Conservation (phyloP, 2,888 invertebrate genomes). For the Periphyllus acericola region DNA sequence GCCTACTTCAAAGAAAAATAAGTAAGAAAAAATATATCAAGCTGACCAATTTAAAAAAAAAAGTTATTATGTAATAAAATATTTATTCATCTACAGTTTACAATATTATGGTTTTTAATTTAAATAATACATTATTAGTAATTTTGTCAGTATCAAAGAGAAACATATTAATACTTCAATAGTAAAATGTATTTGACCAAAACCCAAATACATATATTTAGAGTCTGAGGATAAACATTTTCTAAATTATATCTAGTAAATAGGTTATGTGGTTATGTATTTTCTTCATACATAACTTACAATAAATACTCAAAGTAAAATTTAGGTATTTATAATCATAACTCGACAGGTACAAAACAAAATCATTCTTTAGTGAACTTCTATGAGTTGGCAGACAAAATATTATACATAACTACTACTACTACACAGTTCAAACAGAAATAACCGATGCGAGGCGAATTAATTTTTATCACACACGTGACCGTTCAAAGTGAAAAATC, state of each 20-base stretch:
- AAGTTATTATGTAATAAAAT: background rate
- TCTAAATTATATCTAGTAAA: background rate
- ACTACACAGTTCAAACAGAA: background rate
- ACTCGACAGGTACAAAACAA: background rate
- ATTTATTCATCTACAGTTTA: background rate
- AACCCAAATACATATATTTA: background rate
- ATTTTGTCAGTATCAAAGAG: background rate
- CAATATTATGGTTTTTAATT: background rate
- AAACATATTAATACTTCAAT: background rate
- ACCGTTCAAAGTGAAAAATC: background rate
- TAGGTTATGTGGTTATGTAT: too few species aligned
- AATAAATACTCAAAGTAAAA: background rate
- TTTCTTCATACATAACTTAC: too few species aligned
- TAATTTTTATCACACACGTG: constrained; percentile 1
- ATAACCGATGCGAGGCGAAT: background rate
- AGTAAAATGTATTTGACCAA: too few species aligned
- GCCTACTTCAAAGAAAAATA: background rate
- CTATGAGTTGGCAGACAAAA: background rate
- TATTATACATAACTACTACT: background rate
- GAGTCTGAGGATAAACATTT: background rate
- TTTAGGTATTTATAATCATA: background rate
- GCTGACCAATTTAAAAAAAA: background rate
- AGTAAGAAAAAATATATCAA: background rate
- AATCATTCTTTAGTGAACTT: background rate
- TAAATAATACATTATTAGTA: background rate